Base-by-base conservation (phyloP, 2,888 invertebrate species). In the Ormyrus labotus region DNA sequence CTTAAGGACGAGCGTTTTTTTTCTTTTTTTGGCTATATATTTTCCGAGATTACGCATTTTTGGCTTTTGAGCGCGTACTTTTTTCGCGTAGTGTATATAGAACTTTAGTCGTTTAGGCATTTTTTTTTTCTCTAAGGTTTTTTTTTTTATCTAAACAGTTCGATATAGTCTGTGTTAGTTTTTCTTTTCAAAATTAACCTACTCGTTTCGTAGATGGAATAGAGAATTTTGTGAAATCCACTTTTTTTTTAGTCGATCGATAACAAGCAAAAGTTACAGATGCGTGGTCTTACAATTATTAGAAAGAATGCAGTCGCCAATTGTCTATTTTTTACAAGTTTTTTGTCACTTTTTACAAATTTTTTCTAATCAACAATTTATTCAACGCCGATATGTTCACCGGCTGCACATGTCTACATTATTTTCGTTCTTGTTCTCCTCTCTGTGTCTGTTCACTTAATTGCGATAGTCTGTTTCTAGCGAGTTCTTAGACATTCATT, bases 401-500 rank as follows among this genome's bases (percentile, higher is more conserved):
- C 65, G 8, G 60, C 60, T 69, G 48, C 68, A n/a, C 48, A 53
- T n/a, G 63, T 53, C 10, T 77, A 51, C 60, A 50, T 76, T 76
- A 19, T 13, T n/a, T 13, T 57, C 11, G 13, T 70, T 51, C 11
- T 64, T 34, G 7, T 58, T 13, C 11, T 64, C 45, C 63, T 78
- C 45, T 78, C 11, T 72, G 7, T 77, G 19, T 73, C 69, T 73
- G 53, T 63, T 69, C 63, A 77, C 58, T 73, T 81, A 78, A 81
- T 61, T 81, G 64, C 58, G 13, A 74, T 81, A 81, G 81, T 78
- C 69, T 81, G 72, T 71, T 81, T 77, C 77, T 81, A 81, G 81
- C 72, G 19, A 76, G 68, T 73, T 69, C 51, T 81, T 76, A 77
- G 80, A 63, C 19, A 76, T 76, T 76, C 71, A 76, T 72, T 45